phyloP scores from a whole-genome alignment of 2,797 vertebrate genomes.

The Xenentodon cancila region DNA sequence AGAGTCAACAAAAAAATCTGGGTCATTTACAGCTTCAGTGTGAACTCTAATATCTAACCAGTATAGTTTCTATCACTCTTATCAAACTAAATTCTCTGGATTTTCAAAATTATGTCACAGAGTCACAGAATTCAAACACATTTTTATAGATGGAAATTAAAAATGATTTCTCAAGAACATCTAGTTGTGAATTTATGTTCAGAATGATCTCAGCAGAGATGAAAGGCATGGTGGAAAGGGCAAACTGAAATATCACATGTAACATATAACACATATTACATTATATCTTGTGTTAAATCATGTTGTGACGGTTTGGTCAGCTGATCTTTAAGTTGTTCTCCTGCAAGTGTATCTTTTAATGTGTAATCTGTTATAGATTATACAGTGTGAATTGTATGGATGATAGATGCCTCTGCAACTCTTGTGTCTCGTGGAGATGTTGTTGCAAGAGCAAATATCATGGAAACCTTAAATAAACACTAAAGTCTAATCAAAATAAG shows the following conservation, averaged over 20 bases:
- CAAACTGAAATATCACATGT: neutral
- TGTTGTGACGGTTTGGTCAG: neutral
- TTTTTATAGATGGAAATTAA: too few relatives aligned
- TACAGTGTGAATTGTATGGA: conserved; percentile 7
- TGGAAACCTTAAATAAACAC: neutral
- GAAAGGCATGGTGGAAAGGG: neutral
- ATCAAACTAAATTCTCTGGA: too few relatives aligned
- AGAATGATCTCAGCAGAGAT: too few relatives aligned
- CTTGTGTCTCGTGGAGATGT: conserved; percentile 19
- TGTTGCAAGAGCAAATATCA: conserved; percentile 5
- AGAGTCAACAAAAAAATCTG: too few relatives aligned
- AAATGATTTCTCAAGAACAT: too few relatives aligned
- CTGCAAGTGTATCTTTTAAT: conserved; percentile 19
- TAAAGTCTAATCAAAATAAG: conserved; percentile 5
- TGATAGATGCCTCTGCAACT: conserved; percentile 12
- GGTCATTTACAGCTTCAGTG: too few relatives aligned
- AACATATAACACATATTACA: neutral
- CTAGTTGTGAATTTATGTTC: too few relatives aligned
- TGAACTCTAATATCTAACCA: too few relatives aligned
- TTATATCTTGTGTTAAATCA: too few relatives aligned
- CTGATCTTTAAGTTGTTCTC: conserved; percentile 8
- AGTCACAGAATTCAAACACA: too few relatives aligned
- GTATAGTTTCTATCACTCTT: too few relatives aligned
- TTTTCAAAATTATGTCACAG: too few relatives aligned
- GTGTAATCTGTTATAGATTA: conserved; percentile 21